Evolutionary conservation across 2,113 vertebrate genomes (phyloP).

Genomic region (Oryzias curvinotus): DNA sequence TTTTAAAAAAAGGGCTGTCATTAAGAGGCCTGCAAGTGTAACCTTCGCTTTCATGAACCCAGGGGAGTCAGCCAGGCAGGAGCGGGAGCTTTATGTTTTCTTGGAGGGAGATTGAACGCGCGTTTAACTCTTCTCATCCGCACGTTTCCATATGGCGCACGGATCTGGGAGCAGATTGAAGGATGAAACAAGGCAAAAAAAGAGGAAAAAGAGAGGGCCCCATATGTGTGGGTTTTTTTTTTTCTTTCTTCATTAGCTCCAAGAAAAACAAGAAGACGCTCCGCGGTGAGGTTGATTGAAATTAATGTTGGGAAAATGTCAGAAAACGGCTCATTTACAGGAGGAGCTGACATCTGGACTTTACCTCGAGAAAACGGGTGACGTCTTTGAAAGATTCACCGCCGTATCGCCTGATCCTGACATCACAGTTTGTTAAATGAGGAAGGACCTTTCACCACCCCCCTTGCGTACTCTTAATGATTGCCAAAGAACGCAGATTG

Average conservation of each 20-base stretch:
- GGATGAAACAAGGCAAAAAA: constrained; percentile 42
- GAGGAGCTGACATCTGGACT: constrained; percentile 36
- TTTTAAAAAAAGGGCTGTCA: constrained; percentile 41
- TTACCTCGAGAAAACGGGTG: background rate
- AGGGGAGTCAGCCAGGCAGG: constrained; percentile 59
- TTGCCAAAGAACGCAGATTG: background rate
- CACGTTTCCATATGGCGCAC: constrained; percentile 78
- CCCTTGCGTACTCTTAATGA: background rate
- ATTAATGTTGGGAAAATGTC: constrained; percentile 64
- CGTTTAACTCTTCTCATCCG: constrained; percentile 67
- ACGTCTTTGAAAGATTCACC: background rate
- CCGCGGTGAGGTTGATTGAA: constrained; percentile 67
- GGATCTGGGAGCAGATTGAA: constrained; percentile 73
- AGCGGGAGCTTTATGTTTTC: constrained; percentile 48
- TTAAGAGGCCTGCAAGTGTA: constrained; percentile 63
- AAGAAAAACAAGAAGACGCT: constrained; percentile 72
- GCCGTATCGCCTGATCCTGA: background rate
- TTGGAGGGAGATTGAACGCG: constrained; percentile 60
- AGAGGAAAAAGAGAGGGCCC: constrained; percentile 51
- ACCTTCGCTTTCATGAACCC: constrained; percentile 77
- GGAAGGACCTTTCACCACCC: background rate
- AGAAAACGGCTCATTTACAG: constrained; percentile 53
- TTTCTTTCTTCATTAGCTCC: constrained; percentile 78
- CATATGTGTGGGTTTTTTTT: constrained; percentile 80
- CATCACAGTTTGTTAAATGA: background rate